Evolutionary conservation across 35 echinoderm and acorn worm genomes (phyloP), one percentile per base, ranked within the genome.

Genomic region (Chiridota heheva): DNA sequence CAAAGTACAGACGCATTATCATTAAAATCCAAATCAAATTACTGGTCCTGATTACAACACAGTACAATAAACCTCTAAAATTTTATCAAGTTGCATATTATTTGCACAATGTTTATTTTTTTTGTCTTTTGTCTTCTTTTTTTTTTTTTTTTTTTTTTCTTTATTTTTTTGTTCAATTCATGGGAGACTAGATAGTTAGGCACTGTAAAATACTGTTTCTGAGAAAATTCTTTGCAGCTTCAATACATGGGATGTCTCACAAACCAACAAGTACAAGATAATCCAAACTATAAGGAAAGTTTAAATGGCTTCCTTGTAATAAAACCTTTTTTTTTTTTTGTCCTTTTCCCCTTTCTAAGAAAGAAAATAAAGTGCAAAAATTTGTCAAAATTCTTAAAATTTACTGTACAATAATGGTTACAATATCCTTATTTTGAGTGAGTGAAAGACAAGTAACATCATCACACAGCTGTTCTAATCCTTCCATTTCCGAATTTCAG

Each of bases 351-450:
- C 62, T 78, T 78, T 58, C 62, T 55, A 78, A 57, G 62, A 78
- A 78, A 57, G 62, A 78, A 78, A 78, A 78, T 78, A 78, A 57
- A 78, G 75, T 78, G 75, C 75, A 78, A 78, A 78, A 78, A 40
- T 78, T 78, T 62, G 15, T 78, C 53, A 78, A 78, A 78, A 78
- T 78, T 60, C 75, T 60, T 78, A 78, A 78, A 78, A 78, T 78
- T 78, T 78, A 78, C 62, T 78, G 75, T 78, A 78, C 75, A 78
- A 78, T 78, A 78, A 60, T 78, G n/a, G n/a, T n/a, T n/a, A n/a
- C n/a, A n/a, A n/a, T n/a, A n/a, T n/a, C n/a, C n/a, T n/a, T n/a
- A n/a, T 60, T 78, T 78, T 78, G 75, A 57, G 75, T 78, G 51
- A 78, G 75, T 78, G 75, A 78, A 78, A 78, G 75, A 78, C 75